Evolutionary conservation across 2,113 vertebrate genomes (phyloP), one percentile per base, ranked within the genome.

Genomic region (Apteryx mantelli): DNA sequence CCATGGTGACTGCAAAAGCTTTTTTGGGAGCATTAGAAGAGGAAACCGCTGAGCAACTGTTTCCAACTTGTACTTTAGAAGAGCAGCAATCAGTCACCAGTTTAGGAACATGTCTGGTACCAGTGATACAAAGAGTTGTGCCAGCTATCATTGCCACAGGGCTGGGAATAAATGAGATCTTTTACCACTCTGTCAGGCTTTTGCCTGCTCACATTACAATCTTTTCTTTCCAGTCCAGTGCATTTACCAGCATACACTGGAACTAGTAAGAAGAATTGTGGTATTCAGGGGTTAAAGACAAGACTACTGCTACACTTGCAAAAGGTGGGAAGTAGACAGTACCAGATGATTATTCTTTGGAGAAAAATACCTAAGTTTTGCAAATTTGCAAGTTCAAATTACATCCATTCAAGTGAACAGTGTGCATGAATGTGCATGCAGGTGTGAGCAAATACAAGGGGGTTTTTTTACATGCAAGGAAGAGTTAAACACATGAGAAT

Each of bases 351-450:
- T 38, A 38, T 38, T 7, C 36, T 38, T 38, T 38, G 36, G 36
- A 38, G 36, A 38, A 7, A 38, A 38, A 38, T 38, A 38, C 36
- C 7, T 38, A 38, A 38, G 36, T 38, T 38, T 38, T 44, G 18
- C 46, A 58, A 24, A 9, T 9, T 7, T 8, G 28, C 64, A 81
- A 50, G 66, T 30, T 53, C 20, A 32, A 30, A 30, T 36, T 40
- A 7, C 30, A 28, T 5, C 2, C 2, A 5, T 55, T 17, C n/a
- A 32, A 21, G 19, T 3, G 21, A 34, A 30, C 34, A 26, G 14
- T 3, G 3, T 2, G 1, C 34, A 11, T 0, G 4, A 11, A 55
- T 0, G 1, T 6, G 18, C 48, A 16, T 2, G 1, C 4, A 3
- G 0, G 25, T 56, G 55, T 13, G 16, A 58, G 53, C 38, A 66